phyloP scores from a whole-genome alignment of 2,888 invertebrate species.

The Steromphala cineraria region DNA sequence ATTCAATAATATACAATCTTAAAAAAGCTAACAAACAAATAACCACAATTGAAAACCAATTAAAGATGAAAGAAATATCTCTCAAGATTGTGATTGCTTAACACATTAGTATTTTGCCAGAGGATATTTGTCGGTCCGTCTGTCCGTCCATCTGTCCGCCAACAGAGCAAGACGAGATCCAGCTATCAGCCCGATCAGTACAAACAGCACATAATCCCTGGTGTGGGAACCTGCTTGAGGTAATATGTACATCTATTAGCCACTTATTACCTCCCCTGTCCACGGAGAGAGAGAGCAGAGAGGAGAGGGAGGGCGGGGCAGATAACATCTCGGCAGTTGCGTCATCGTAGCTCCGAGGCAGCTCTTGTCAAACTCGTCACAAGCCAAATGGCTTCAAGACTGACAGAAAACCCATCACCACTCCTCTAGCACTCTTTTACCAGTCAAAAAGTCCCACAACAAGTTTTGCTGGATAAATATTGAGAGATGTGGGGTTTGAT shows the following conservation, averaged over 20 bases:
- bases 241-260: constrained; percentile 2
- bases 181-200: neutral
- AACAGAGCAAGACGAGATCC: too few species aligned
- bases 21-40: neutral
- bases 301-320: neutral
- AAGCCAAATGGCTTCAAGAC: neutral
- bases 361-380: neutral
- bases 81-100: neutral
- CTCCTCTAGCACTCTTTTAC: neutral
- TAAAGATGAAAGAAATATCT: neutral
- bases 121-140: neutral
- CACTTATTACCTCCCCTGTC: neutral
- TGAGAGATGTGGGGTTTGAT: neutral
- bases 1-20: neutral
- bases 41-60: neutral
- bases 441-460: neutral
- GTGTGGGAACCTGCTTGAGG: neutral
- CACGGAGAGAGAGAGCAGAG: neutral
- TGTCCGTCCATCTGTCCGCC: neutral
- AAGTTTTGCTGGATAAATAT: neutral
- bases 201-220: neutral
- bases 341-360: neutral
- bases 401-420: neutral
- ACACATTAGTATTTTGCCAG: neutral
- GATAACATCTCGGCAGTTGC: neutral